These are phyloP conservation scores for Strix aluco DNA, from an alignment of 2,113 vertebrate species.

Conservation along the genomic window DNA sequence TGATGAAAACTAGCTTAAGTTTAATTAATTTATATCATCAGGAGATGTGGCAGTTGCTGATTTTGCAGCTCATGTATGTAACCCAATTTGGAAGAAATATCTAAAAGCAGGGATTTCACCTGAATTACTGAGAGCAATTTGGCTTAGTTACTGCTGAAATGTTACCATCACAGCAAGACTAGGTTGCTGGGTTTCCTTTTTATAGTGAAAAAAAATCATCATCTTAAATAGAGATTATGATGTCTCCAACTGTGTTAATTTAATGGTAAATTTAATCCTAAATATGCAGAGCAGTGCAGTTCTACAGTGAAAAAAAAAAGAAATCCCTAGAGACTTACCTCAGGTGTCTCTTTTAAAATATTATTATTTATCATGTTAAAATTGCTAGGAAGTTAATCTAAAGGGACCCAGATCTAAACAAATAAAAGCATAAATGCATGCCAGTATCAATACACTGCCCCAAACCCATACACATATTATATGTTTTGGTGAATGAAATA, in stretches of 20 bases:
- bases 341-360: conserved; percentile 19
- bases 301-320: not conserved
- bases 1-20: not conserved
- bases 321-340: not conserved
- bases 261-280: conserved; percentile 68
- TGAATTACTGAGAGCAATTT: conserved; percentile 43
- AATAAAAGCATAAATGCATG: not conserved
- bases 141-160: conserved; percentile 33
- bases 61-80: conserved; percentile 28
- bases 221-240: conserved; percentile 39
- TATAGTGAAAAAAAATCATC: not conserved
- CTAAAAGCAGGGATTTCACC: conserved; percentile 17
- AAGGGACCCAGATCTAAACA: conserved; percentile 12
- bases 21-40: conserved; percentile 16
- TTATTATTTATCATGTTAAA: conserved; percentile 1
- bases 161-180: not conserved
- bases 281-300: conserved; percentile 37
- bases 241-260: conserved; percentile 51
- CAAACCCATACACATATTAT: not conserved
- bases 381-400: conserved; percentile 1
- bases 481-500: not conserved
- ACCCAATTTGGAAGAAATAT: conserved; percentile 42
- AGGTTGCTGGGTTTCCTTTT: not conserved
- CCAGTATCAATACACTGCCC: not conserved
- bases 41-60: not conserved